Conservation (phyloP, 2,797 vertebrate genomes). For the Sebastes kiyomatsui region DNA sequence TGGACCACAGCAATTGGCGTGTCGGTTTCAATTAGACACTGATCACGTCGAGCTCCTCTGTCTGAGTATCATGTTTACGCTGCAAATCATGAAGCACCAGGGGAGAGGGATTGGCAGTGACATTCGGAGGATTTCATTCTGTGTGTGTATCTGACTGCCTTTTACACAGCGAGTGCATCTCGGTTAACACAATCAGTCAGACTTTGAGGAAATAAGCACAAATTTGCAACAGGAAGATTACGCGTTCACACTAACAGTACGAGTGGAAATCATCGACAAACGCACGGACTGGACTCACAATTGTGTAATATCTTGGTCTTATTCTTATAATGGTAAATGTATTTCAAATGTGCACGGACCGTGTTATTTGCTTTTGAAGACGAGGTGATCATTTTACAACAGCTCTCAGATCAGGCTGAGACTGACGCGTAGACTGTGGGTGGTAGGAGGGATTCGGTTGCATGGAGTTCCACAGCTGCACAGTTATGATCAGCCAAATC, state of each 20-base stretch:
- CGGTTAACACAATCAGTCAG: background rate
- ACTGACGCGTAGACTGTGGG: background rate
- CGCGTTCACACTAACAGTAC: background rate
- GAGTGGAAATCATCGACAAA: background rate
- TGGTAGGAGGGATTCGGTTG: background rate
- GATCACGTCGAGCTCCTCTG: conserved; percentile 62
- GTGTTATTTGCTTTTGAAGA: background rate
- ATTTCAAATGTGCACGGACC: background rate
- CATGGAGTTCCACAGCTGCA: background rate
- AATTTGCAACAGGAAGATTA: background rate
- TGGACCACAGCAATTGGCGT: conserved; percentile 65
- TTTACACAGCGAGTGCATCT: background rate
- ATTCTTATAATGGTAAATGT: background rate
- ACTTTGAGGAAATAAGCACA: background rate
- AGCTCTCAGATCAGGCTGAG: background rate
- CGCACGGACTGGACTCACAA: background rate
- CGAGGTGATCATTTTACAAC: background rate
- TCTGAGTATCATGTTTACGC: conserved; percentile 71
- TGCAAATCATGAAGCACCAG: conserved; percentile 52
- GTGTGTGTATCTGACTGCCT: background rate
- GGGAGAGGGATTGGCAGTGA: conserved; percentile 21
- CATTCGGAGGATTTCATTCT: background rate
- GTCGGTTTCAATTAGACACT: conserved; percentile 72
- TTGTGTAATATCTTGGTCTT: background rate
- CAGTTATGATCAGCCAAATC: background rate